Conservation (phyloP, 2,888 invertebrate genomes). For the Leucophora obtusa region DNA sequence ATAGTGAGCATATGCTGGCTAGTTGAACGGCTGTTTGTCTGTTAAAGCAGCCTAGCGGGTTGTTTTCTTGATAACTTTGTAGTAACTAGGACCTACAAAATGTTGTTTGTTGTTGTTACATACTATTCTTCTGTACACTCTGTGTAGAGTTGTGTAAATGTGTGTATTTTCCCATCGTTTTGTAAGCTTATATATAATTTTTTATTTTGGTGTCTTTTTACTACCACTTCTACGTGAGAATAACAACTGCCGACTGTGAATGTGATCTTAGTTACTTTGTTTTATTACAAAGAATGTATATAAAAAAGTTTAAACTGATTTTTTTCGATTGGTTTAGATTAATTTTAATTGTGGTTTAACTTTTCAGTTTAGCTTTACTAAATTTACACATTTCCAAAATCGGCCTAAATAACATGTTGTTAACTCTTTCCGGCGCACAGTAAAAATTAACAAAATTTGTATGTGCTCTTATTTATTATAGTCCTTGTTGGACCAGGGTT, state of each 20-base stretch:
- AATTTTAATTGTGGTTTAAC: too few relatives aligned
- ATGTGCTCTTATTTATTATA: too few relatives aligned
- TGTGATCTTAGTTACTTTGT: slow-evolving; percentile 58
- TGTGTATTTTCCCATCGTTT: slow-evolving; percentile 63
- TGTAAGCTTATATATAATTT: slow-evolving; percentile 53
- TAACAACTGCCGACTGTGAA: slow-evolving; percentile 56
- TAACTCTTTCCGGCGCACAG: too few relatives aligned
- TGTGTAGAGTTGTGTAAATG: slow-evolving; percentile 29
- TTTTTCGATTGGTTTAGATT: not conserved
- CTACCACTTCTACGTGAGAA: slow-evolving; percentile 61
- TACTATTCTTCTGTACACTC: slow-evolving; percentile 50
- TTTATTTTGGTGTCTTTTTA: slow-evolving; percentile 41
- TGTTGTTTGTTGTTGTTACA: slow-evolving; percentile 41
- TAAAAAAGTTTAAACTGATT: not conserved
- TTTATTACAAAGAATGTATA: slow-evolving; percentile 2
- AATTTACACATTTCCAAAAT: too few relatives aligned
- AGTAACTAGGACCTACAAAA: slow-evolving; percentile 56
- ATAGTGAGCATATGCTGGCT: slow-evolving; percentile 24
- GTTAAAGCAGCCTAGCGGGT: slow-evolving; percentile 50
- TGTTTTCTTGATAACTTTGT: slow-evolving; percentile 57
- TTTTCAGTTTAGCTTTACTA: too few relatives aligned
- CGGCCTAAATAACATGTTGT: too few relatives aligned
- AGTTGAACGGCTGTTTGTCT: slow-evolving; percentile 22
- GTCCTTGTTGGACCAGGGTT: too few relatives aligned
- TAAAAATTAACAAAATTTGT: too few relatives aligned